Conservation (phyloP, 1,140 invertebrate genomes). For the Drosophila parabipectinata region DNA sequence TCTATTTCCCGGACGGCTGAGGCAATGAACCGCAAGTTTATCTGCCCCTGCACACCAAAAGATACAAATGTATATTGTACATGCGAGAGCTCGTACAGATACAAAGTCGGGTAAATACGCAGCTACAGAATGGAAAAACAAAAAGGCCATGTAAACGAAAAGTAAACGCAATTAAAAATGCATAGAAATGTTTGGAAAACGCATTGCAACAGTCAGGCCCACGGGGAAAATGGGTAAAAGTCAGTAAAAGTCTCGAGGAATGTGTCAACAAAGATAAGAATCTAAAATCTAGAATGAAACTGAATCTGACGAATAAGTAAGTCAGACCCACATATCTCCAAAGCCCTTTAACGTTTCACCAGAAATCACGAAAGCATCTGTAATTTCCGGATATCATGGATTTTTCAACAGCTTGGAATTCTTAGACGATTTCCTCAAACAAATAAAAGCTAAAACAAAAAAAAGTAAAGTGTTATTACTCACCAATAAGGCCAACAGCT, state of each 20-base stretch:
- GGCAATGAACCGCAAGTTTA: constrained; percentile 69
- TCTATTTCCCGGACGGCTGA: constrained; percentile 32
- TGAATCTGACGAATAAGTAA: constrained; percentile 3
- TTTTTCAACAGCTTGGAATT: constrained; percentile 18
- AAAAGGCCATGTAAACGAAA: constrained; percentile 47
- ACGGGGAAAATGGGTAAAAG: constrained; percentile 1
- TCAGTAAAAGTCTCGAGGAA: constrained; percentile 15
- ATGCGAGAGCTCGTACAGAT: constrained; percentile 4
- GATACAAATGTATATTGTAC: constrained; percentile 27
- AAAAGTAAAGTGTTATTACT: constrained; percentile 55
- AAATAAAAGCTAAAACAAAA: constrained; percentile 1
- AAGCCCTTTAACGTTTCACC: neutral
- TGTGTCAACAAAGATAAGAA: constrained; percentile 57
- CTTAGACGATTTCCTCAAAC: neutral
- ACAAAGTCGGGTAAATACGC: constrained; percentile 47
- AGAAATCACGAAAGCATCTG: neutral
- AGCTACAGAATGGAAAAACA: constrained; percentile 42
- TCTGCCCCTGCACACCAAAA: constrained; percentile 34
- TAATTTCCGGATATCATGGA: constrained; percentile 11
- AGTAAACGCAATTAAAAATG: constrained; percentile 64
- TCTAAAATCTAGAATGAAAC: constrained; percentile 7
- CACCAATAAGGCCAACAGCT: constrained; percentile 68
- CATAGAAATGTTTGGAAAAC: constrained; percentile 29
- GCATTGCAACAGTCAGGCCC: neutral
- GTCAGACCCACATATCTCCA: neutral